phyloP scores from a whole-genome alignment of 1,140 invertebrate species.

The Myzus persicae region DNA sequence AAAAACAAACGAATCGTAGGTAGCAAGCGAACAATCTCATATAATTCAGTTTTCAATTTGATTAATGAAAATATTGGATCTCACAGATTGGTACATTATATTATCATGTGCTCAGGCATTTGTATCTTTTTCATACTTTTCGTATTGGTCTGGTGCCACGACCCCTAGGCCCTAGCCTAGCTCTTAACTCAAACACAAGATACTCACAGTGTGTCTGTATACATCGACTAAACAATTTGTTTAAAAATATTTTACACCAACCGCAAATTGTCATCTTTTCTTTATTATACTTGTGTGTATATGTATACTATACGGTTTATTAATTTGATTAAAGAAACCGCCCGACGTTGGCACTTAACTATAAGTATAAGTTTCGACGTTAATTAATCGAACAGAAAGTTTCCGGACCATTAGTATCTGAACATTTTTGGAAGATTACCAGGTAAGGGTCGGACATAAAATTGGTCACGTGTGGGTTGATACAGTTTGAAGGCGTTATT shows the following conservation, averaged over 20 bases:
- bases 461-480: conserved; percentile 41
- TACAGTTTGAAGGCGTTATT: conserved; percentile 28
- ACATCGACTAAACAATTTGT: background rate
- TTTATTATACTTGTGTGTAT: too few species aligned
- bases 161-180: background rate
- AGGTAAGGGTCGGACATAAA: conserved; percentile 12
- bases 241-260: background rate
- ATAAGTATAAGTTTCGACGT: conserved; percentile 21
- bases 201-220: background rate
- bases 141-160: background rate
- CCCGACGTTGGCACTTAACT: background rate
- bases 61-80: background rate
- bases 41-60: background rate
- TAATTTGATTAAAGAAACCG: conserved; percentile 27
- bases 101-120: background rate
- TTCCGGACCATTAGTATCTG: conserved; percentile 22
- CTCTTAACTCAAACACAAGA: background rate
- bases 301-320: background rate
- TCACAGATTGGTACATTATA: background rate
- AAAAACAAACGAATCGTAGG: background rate
- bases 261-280: background rate
- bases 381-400: conserved; percentile 29
- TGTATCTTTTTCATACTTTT: background rate
- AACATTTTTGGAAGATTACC: conserved; percentile 47
- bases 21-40: background rate